Evolutionary conservation across 2,797 vertebrate genomes (phyloP).

Genomic region (Brachyalestes nurse): DNA sequence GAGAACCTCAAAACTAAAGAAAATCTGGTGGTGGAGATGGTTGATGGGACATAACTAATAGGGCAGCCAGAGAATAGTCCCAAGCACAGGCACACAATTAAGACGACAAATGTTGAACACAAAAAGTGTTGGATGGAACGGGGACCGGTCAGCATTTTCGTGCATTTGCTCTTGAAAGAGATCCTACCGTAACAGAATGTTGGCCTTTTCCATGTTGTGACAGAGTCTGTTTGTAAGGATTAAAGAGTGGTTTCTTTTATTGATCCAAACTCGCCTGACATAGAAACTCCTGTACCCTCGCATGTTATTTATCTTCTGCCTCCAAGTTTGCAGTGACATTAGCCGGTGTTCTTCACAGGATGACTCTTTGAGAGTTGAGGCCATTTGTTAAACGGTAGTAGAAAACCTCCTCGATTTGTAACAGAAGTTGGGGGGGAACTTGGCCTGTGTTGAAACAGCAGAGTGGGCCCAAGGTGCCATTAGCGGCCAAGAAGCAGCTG

Average conservation of each 20-base stretch:
- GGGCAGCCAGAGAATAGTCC: neutral
- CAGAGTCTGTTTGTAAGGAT: neutral
- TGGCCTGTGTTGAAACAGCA: conserved; percentile 78
- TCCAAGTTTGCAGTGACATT: conserved; percentile 4
- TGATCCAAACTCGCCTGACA: neutral
- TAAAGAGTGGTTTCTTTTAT: neutral
- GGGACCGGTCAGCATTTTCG: neutral
- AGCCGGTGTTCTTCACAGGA: conserved; percentile 8
- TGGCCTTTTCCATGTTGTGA: neutral
- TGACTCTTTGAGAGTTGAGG: conserved; percentile 45
- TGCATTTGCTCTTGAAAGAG: neutral
- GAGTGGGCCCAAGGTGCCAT: conserved; percentile 78
- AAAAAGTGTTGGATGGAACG: neutral
- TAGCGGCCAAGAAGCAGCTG: conserved; percentile 81
- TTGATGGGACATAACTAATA: neutral
- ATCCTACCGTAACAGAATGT: too few relatives aligned
- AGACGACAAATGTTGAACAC: neutral
- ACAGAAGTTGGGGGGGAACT: conserved; percentile 67
- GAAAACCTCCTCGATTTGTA: conserved; percentile 69
- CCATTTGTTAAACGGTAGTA: conserved; percentile 77
- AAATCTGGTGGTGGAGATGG: neutral
- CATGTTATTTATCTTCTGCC: conserved; percentile 2
- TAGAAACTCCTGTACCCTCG: neutral
- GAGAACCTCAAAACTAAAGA: neutral
- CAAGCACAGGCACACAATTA: neutral